Percentiles rank a stretch among this genome's conserved stretches.
Conservation (phyloP, 2,797 vertebrate species). For the Betta splendens region DNA sequence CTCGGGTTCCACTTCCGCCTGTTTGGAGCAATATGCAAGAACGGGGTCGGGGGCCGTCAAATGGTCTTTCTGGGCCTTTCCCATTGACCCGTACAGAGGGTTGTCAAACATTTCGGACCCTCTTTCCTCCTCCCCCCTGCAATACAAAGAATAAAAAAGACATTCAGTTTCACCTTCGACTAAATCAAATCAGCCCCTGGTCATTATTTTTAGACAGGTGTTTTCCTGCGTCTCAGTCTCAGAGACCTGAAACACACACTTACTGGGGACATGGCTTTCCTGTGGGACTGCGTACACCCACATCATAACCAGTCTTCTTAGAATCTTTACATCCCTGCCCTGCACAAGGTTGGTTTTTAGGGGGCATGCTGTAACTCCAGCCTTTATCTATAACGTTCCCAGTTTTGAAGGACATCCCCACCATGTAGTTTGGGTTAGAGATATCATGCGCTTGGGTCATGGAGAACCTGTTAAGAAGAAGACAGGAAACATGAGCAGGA, state of each 20-base stretch:
- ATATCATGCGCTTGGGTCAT: conserved; percentile 78
- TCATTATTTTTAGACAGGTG: not conserved
- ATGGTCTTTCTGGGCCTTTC: conserved; percentile 80
- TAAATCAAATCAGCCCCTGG: not conserved
- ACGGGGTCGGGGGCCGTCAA: conserved; percentile 65
- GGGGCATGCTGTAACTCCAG: conserved; percentile 85
- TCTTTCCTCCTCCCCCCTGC: conserved; percentile 73
- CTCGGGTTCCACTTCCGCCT: conserved; percentile 76
- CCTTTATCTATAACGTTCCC: conserved; percentile 78
- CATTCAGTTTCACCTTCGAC: not conserved
- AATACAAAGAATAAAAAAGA: conserved; percentile 12
- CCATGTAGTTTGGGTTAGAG: conserved; percentile 89
- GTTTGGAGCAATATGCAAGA: conserved; percentile 65
- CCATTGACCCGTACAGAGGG: conserved; percentile 90
- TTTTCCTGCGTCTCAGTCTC: not conserved
- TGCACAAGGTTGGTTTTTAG: conserved; percentile 67
- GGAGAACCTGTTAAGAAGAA: conserved; percentile 67
- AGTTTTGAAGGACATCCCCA: conserved; percentile 78
- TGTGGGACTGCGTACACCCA: conserved; percentile 67
- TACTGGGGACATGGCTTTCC: conserved; percentile 77
- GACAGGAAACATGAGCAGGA: not conserved
- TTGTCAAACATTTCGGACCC: conserved; percentile 95
- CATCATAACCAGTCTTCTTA: conserved; percentile 76
- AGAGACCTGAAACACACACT: conserved; percentile 54
- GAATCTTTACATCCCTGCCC: conserved; percentile 78